Base-by-base conservation (phyloP, 2,888 invertebrate species). In the Pimpla rufipes region DNA sequence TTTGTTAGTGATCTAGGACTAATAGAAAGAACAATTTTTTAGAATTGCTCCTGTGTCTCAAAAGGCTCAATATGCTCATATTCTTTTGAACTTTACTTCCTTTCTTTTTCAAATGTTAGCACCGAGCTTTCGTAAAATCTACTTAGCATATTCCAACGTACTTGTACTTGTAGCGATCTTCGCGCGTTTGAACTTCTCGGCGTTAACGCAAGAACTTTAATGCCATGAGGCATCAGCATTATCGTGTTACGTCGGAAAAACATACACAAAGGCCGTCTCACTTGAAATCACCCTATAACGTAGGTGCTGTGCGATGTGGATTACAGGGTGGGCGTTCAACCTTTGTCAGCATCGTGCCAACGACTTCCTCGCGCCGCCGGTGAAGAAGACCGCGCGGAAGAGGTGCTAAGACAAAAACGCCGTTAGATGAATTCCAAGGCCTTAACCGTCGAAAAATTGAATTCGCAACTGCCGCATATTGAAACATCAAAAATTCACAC, bases 271-370 rank as follows among this genome's bases (percentile, higher is more conserved):
- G 45, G 55, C 23, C 55, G 23, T 55, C 55, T 55, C 55, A 55
- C 11, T 55, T 23, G 55, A 21, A 55, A 55, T 55, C 23, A 23
- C 55, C 55, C 55, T 3, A 11, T 52, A 55, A 23, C 11, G 55
- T 23, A 23, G 23, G 1, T 52, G 52, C 21, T 52, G 52, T 21
- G 52, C 23, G 23, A 55, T 11, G 55, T 10, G 13, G 55, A 55
- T 11, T 13, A 23, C 11, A 21, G 55, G 23, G 55, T 52, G 52
- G 52, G 52, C 52, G 21, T 52, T 52, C 52, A 23, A 52, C 52
- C 52, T 52, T 52, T 21, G 52, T 52, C 52, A 52, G 52, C 52
- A 21, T 52, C 52, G 21, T 8, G 21, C 52, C 52, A 52, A 2
- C 52, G 21, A 8, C 52, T 18, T 50, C 47, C 1, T 50, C 18